Evolutionary conservation across 1,140 invertebrate genomes (phyloP), one percentile per base, ranked within the genome.

Genomic region (Drosophila parvula): DNA sequence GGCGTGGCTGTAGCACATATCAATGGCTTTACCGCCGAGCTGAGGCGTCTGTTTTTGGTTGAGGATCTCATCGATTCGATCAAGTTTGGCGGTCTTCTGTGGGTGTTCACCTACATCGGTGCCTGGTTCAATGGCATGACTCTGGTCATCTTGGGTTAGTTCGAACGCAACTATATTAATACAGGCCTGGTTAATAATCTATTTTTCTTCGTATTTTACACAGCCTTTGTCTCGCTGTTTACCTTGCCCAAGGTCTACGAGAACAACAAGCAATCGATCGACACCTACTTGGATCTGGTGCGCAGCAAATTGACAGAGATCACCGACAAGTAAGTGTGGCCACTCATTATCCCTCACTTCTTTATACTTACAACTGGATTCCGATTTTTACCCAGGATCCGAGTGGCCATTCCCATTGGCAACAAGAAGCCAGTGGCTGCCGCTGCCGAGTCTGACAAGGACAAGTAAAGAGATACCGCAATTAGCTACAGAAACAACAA

Each of bases 121-220:
- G 95, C 97, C 81, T 98, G 97, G 97, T 99, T 99, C 94, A 99
- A 99, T 93, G 98, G 98, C 92, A 97, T 99, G 95, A 99, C 98
- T 78, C 94, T 99, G 80, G 95, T 99, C 90, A 99, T 99, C 88
- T 94, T 99, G 90, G 96, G 97, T 98, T 92, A 93, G 94, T 93
- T 2, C 6, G 8, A 0, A 9, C n/a, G 6, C n/a, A 4, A 5
- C 10, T 36, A 12, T 11, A 44, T 18, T 5, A 9, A 14, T 9
- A 32, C 11, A 18, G 38, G 12, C 7, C 28, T 59, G 22, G 34
- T 18, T 14, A 9, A 41, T 27, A 44, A 18, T 44, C n/a, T 44
- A 10, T n/a, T 47, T 16, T 7, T 50, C 92, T 92, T 63, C 22
- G 22, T 22, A 22, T 92, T 74, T 81, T 78, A 94, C 95, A 38